Conservation (phyloP, 1,140 invertebrate species). For the Hermetia illucens region DNA sequence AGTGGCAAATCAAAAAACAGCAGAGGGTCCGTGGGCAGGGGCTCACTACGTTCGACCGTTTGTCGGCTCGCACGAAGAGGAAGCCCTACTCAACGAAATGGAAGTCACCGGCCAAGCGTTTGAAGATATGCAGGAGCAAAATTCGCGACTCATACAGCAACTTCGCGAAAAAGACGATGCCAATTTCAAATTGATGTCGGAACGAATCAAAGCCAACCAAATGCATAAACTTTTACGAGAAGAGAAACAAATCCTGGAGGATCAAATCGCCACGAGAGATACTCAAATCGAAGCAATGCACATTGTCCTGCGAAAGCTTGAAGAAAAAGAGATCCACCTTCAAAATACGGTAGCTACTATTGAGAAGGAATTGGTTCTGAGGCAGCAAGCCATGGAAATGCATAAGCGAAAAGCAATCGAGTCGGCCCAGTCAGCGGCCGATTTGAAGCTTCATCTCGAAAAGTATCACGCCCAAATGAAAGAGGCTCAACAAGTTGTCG, state of each 20-base stretch:
- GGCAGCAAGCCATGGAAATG: constrained; percentile 93
- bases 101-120: constrained; percentile 98
- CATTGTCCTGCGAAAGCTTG: constrained; percentile 82
- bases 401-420: constrained; percentile 95
- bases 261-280: constrained; percentile 61
- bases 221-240: constrained; percentile 87
- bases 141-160: constrained; percentile 90
- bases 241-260: constrained; percentile 40
- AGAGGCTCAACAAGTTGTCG: constrained; percentile 90
- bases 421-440: constrained; percentile 88
- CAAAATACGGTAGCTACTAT: constrained; percentile 84
- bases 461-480: constrained; percentile 95
- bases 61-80: constrained; percentile 72
- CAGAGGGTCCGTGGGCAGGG: constrained; percentile 38
- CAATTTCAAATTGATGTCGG: constrained; percentile 98
- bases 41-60: constrained; percentile 37
- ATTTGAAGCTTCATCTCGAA: constrained; percentile 92
- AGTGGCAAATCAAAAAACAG: constrained; percentile 71
- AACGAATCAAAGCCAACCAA: constrained; percentile 93
- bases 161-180: constrained; percentile 96
- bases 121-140: constrained; percentile 99
- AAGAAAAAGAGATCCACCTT: constrained; percentile 92
- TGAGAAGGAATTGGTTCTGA: constrained; percentile 82
- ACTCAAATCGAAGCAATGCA: constrained; percentile 92
- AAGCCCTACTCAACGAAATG: constrained; percentile 95